Conservation (phyloP, 2,888 invertebrate genomes). For the Macrosiphum euphorbiae region DNA sequence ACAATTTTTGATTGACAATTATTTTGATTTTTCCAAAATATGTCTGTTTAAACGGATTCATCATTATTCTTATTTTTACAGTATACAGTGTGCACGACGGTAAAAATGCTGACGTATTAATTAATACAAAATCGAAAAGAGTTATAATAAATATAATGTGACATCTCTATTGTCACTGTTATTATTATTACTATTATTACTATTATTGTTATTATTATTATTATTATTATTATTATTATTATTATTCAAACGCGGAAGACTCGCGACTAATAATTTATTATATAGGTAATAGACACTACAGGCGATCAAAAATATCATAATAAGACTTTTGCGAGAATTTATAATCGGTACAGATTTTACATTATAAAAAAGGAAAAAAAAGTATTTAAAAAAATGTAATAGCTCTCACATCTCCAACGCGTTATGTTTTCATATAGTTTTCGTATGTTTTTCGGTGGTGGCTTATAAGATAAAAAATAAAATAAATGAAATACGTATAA, state of each 20-base stretch:
- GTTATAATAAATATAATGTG: not conserved
- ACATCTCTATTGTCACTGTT: not conserved
- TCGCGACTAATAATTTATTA: constrained; percentile 52
- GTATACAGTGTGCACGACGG: not conserved
- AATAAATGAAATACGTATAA: constrained; percentile 46
- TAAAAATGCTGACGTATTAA: not conserved
- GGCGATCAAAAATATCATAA: constrained; percentile 56
- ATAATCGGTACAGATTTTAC: constrained; percentile 57
- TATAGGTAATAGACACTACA: constrained; percentile 55
- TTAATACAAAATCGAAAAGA: not conserved
- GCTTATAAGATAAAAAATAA: constrained; percentile 1
- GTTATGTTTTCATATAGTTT: constrained; percentile 17
- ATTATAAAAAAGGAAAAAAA: constrained; percentile 30
- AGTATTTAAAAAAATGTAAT: not conserved
- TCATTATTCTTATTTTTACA: not conserved
- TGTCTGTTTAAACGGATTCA: not conserved
- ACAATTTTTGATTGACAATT: not conserved
- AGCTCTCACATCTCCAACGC: constrained; percentile 46
- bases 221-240: constrained; percentile 22
- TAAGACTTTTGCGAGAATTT: constrained; percentile 47
- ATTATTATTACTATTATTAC: not conserved
- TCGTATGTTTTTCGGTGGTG: not conserved
- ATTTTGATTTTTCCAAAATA: not conserved
- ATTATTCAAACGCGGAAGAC: constrained; percentile 45
- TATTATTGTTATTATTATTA: not conserved